These are phyloP conservation scores for Nautilus pompilius DNA, from an alignment of 1,140 invertebrate species.

Conservation along the genomic window DNA sequence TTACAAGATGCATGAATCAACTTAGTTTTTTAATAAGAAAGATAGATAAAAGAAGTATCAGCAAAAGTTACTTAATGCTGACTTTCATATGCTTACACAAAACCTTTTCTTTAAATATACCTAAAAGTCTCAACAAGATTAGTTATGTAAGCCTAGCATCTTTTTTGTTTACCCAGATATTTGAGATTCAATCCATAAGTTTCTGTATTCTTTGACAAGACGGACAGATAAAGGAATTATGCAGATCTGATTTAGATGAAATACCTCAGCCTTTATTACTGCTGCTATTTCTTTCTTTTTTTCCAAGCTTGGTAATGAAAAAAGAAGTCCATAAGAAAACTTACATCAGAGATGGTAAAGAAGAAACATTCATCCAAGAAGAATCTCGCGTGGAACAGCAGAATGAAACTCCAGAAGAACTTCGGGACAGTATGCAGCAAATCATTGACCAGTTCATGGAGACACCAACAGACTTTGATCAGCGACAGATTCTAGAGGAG, in stretches of 20 bases:
- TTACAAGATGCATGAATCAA: too few species aligned
- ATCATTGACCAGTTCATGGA: constrained; percentile 53
- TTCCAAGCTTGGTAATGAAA: constrained; percentile 45
- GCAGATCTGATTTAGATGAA: background rate
- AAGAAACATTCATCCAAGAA: constrained; percentile 44
- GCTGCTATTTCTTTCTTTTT: background rate
- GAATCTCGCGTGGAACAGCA: constrained; percentile 47
- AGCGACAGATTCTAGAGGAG: constrained; percentile 16
- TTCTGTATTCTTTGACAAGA: too few species aligned
- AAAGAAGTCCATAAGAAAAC: constrained; percentile 51
- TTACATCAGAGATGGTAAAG: constrained; percentile 40
- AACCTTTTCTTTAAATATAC: too few species aligned
- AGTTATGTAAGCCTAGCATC: too few species aligned
- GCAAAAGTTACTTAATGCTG: too few species aligned
- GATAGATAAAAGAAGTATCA: too few species aligned
- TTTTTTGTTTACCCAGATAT: too few species aligned
- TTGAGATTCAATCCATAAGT: background rate
- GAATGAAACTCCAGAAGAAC: constrained; percentile 46
- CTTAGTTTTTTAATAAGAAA: too few species aligned
- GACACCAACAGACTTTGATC: constrained; percentile 12
- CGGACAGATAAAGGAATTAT: background rate
- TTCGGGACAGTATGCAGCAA: constrained; percentile 47
- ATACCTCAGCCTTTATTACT: background rate
- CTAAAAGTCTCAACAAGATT: too few species aligned
- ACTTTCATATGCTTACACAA: too few species aligned